phyloP scores from a whole-genome alignment of 2,797 vertebrate species.

The Diceros bicornis region DNA sequence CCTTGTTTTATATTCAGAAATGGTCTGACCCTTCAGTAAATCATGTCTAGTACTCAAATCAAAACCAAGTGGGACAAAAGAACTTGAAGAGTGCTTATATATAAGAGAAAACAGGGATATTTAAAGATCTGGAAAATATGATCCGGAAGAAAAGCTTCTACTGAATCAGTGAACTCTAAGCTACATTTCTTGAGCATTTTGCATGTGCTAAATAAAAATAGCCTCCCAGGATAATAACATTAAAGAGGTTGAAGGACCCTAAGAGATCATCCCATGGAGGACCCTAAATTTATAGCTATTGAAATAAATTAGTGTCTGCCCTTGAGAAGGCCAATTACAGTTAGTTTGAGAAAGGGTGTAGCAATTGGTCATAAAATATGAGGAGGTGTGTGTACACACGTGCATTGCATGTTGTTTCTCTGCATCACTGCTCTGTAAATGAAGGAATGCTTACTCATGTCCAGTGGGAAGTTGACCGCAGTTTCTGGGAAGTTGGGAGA shows the following conservation, averaged over 20 bases:
- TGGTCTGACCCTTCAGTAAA: not conserved
- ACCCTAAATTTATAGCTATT: not conserved
- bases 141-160: not conserved
- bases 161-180: not conserved
- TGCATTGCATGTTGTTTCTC: not conserved
- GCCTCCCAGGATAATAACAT: not conserved
- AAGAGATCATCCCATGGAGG: not conserved
- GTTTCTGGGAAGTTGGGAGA: conserved; percentile 18
- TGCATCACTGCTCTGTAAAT: not conserved
- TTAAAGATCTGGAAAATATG: not conserved
- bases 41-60: conserved; percentile 32
- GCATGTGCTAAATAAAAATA: not conserved
- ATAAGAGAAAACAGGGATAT: not conserved
- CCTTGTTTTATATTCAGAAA: conserved; percentile 50
- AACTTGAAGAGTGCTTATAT: not conserved
- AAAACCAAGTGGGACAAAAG: not conserved
- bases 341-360: not conserved
- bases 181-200: not conserved
- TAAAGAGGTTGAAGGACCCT: not conserved
- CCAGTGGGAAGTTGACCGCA: not conserved
- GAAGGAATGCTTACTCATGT: not conserved
- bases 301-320: not conserved
- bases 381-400: not conserved
- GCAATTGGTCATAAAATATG: not conserved
- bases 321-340: conserved; percentile 1